Evolutionary conservation across 2,797 vertebrate genomes (phyloP).

Genomic region (Macroramphosus scolopax): DNA sequence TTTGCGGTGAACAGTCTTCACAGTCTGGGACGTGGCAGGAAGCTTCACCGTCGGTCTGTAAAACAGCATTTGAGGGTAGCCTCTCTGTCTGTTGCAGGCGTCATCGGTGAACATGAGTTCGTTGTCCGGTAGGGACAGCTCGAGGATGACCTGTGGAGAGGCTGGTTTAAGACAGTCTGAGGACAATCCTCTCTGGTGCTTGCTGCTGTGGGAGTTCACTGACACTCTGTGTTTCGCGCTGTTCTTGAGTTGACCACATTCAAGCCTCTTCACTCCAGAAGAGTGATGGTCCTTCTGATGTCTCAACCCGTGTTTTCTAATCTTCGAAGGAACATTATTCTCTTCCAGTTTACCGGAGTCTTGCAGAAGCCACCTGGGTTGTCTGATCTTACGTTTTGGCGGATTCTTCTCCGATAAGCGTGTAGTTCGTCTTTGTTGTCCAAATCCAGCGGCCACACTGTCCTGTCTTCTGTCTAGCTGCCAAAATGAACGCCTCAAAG

Average conservation of each 20-base stretch:
- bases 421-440: conserved; percentile 67
- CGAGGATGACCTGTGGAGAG: conserved; percentile 67
- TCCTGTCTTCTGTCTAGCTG: conserved; percentile 71
- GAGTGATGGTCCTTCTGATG: conserved; percentile 41
- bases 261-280: conserved; percentile 30
- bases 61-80: conserved; percentile 60
- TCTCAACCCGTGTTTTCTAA: conserved; percentile 62
- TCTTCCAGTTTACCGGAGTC: conserved; percentile 70
- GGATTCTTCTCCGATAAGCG: conserved; percentile 70
- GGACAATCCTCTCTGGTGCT: conserved; percentile 39
- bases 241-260: conserved; percentile 38
- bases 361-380: conserved; percentile 79
- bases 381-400: conserved; percentile 76
- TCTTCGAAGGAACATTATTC: conserved; percentile 50
- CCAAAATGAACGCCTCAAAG: conserved; percentile 78
- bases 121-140: conserved; percentile 80
- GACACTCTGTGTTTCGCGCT: conserved; percentile 48
- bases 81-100: conserved; percentile 49
- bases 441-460: conserved; percentile 43
- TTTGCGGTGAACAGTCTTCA: conserved; percentile 51
- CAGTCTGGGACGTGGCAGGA: conserved; percentile 16
- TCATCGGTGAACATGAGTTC: conserved; percentile 74
- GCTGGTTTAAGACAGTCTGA: conserved; percentile 19
- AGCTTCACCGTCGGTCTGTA: conserved; percentile 60
- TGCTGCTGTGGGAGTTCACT: conserved; percentile 19